Percentiles rank a stretch among this genome's conserved stretches.
phyloP scores from a whole-genome alignment of 1,140 invertebrate genomes.

The Papilio dardanus region DNA sequence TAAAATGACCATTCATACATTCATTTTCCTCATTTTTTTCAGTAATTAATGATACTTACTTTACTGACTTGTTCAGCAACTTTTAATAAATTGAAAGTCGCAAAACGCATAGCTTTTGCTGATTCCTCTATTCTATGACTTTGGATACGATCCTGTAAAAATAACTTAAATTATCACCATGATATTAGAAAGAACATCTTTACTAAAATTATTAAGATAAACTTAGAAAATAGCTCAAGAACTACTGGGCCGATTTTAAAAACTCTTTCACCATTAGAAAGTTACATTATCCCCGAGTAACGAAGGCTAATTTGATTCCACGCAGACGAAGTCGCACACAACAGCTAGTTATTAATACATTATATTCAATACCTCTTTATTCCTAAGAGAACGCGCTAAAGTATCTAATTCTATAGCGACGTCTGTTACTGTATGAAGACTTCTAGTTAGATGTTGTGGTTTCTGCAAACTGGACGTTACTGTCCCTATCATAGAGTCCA shows the following conservation, averaged over 20 bases:
- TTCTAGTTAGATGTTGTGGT: conserved; percentile 45
- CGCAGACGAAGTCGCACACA: too few relatives aligned
- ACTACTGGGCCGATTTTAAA: too few relatives aligned
- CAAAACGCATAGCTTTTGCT: conserved; percentile 51
- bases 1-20: too few relatives aligned
- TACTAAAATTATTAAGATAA: too few relatives aligned
- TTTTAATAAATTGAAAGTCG: conserved; percentile 60
- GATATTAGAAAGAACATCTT: conserved; percentile 6
- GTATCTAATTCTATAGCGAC: conserved; percentile 43
- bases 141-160: conserved; percentile 51
- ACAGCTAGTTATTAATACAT: too few relatives aligned
- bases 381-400: conserved; percentile 47
- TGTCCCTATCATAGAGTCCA: conserved; percentile 48
- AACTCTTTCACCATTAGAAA: too few relatives aligned
- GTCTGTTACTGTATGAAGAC: conserved; percentile 45
- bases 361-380: conserved; percentile 33
- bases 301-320: too few relatives aligned
- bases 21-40: neutral
- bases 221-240: too few relatives aligned
- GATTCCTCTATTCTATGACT: conserved; percentile 60
- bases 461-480: conserved; percentile 45
- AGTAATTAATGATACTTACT: conserved; percentile 44
- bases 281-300: too few relatives aligned
- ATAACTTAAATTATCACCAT: conserved; percentile 30
- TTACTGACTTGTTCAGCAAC: conserved; percentile 52